Evolutionary conservation across 2,888 invertebrate species (phyloP), one percentile per base, ranked within the genome.

Genomic region (Trachelus stipa): DNA sequence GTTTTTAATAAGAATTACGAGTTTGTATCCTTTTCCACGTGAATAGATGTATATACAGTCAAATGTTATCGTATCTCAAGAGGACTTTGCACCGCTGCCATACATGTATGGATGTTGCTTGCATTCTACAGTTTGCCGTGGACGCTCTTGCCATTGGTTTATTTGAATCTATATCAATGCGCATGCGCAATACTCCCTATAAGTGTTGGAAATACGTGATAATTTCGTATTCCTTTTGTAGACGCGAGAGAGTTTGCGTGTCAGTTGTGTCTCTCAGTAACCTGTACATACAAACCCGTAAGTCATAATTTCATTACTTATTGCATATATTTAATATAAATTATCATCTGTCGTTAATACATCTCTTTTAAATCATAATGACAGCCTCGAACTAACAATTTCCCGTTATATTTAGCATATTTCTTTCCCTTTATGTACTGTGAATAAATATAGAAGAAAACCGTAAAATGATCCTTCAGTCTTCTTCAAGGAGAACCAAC

Each of bases 151-250:
- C 35, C 74, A 81, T 80, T 80, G 79, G 79, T 40, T 37, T 69
- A 75, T 80, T 81, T 77, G 69, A 80, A 77, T 79, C 69, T 40
- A 37, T 30, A 79, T 56, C 37, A 33, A 68, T 68, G 35, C 85
- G 81, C 85, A 85, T 81, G 80, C 82, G 79, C 74, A 69, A 40
- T 35, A n/a, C 40, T 75, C 75, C 77, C 81, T 85, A 85, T 85
- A 85, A 85, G 81, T 79, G 79, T 80, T 74, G 79, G 73, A 40
- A 68, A 68, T 76, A 31, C 77, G 68, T 76, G 74, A 73, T 71
- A 69, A 69, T 40, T 31, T 11, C 69, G 74, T 77, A 79, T 79
- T 79, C 74, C 34, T 74, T 23, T 69, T 73, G 12, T n/a, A 31
- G 74, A 34, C 74, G 79, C 15, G 74, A 69, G 74, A 77, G 69